Conservation (phyloP, 2,797 vertebrate species). For the Myioborus melanocephalus region DNA sequence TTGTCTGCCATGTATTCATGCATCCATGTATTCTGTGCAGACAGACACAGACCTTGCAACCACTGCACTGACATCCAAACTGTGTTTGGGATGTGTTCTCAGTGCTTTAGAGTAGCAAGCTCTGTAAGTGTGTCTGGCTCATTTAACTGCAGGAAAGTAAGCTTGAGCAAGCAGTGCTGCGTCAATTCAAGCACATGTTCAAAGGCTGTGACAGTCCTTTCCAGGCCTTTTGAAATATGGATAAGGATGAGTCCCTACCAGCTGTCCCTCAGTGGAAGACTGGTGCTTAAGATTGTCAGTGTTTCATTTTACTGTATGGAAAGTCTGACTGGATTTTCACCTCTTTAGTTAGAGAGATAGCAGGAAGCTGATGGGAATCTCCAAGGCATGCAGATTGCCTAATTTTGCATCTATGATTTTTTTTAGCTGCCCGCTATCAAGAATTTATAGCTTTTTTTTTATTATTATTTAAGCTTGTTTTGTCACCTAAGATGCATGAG, state of each 20-base stretch:
- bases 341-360: background rate
- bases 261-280: background rate
- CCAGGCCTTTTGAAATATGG: background rate
- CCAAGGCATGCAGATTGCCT: background rate
- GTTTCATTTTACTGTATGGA: background rate
- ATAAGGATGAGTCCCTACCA: background rate
- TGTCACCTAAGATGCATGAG: background rate
- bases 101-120: background rate
- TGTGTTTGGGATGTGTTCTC: background rate
- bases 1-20: background rate
- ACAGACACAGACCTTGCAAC: background rate
- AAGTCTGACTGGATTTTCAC: background rate
- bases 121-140: background rate
- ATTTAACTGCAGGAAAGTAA: background rate
- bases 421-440: background rate
- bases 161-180: background rate
- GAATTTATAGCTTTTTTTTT: background rate
- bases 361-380: background rate
- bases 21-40: background rate
- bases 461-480: background rate
- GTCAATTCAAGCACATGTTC: background rate
- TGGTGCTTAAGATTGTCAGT: background rate
- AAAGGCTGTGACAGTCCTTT: background rate
- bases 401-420: background rate
- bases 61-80: background rate